Evolutionary conservation across 37 sponge, comb jelly and placozoan species (phyloP).

Genomic region (Eunapius fragilis): DNA sequence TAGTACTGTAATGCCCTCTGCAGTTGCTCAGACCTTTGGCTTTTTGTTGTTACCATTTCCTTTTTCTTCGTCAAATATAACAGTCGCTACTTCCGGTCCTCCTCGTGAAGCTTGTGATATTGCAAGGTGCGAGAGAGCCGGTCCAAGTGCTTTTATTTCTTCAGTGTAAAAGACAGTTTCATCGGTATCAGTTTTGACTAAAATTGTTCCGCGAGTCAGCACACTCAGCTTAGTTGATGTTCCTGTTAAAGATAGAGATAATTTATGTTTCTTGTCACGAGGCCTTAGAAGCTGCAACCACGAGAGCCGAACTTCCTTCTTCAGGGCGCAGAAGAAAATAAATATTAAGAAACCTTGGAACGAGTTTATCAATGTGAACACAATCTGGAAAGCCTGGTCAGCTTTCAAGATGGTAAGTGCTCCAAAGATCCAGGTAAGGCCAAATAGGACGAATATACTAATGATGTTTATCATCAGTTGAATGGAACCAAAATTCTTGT

Average conservation of each 20-base stretch:
- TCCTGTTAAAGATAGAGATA: no score
- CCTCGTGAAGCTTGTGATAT: neutral
- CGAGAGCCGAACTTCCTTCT: neutral
- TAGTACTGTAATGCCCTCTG: no score
- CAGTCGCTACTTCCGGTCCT: neutral
- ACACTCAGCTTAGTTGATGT: no score
- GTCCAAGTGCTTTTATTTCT: neutral
- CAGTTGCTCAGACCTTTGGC: no score
- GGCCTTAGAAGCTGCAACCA: neutral
- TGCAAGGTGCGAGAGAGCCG: neutral
- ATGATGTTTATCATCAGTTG: slow-evolving; percentile 1
- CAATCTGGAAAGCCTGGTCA: slow-evolving; percentile 11
- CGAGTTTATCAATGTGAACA: slow-evolving; percentile 37
- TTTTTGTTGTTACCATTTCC: no score
- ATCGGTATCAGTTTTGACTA: neutral
- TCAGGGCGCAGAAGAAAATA: slow-evolving; percentile 30
- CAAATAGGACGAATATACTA: neutral
- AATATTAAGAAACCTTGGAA: slow-evolving; percentile 40
- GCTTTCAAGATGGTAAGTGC: slow-evolving; percentile 21
- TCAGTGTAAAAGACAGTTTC: neutral
- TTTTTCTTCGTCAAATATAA: no score
- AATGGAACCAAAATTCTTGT: neutral
- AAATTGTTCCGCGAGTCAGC: no score
- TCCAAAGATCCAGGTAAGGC: slow-evolving; percentile 54
- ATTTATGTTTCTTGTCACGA: no score